Percentiles rank a stretch among this genome's conserved stretches.
Evolutionary conservation across 2,797 vertebrate genomes (phyloP).

Genomic region (Bradypus variegatus): DNA sequence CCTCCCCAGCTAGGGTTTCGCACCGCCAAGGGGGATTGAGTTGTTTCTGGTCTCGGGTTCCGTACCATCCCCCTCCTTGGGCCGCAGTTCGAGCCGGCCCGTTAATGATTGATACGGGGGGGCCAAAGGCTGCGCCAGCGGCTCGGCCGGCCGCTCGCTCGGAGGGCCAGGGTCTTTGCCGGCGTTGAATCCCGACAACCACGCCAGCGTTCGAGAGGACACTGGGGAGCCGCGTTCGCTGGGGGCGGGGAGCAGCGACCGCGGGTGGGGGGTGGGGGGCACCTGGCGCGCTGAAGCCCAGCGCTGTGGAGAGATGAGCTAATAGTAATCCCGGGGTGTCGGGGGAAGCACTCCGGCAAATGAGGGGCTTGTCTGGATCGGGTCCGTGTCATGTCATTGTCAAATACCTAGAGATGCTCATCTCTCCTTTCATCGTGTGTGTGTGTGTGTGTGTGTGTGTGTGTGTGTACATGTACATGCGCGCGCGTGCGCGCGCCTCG

Average conservation of each 20-base stretch:
- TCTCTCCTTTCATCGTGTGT: too few species aligned
- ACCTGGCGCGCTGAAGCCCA: neutral
- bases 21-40: conserved; percentile 36
- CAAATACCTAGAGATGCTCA: neutral
- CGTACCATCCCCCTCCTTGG: conserved; percentile 41
- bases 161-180: neutral
- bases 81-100: conserved; percentile 12
- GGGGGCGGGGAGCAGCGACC: neutral
- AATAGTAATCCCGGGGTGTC: neutral
- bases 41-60: conserved; percentile 47
- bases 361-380: neutral
- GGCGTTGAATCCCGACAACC: conserved; percentile 42
- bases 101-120: conserved; percentile 62
- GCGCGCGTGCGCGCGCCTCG: neutral
- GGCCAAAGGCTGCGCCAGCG: conserved; percentile 32
- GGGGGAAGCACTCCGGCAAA: neutral
- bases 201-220: conserved; percentile 45
- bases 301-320: conserved; percentile 1
- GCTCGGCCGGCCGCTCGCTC: neutral
- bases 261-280: neutral
- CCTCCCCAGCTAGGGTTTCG: conserved; percentile 57
- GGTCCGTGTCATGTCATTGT: neutral
- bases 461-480: neutral
- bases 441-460: neutral
- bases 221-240: conserved; percentile 35